phyloP scores from a whole-genome alignment of 2,888 invertebrate genomes.

The Apeira syringaria region DNA sequence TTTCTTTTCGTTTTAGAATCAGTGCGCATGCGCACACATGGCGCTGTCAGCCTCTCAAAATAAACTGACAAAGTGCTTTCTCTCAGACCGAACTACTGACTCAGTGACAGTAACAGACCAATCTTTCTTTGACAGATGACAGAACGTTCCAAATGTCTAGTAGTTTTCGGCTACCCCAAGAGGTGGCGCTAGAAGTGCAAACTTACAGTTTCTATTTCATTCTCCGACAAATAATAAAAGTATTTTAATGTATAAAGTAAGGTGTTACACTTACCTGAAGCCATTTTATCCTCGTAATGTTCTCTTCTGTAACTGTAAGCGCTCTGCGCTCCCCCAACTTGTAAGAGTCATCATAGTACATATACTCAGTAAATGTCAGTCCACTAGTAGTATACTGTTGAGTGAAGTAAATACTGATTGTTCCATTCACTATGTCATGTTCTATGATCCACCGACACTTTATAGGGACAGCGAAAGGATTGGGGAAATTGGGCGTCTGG shows the following conservation, averaged over 20 bases:
- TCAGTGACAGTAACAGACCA: too few relatives aligned
- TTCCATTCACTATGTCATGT: slow-evolving; percentile 89
- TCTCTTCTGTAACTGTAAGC: slow-evolving; percentile 88
- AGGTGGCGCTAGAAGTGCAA: too few relatives aligned
- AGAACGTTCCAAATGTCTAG: too few relatives aligned
- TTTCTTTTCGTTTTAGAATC: too few relatives aligned
- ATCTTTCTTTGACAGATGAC: too few relatives aligned
- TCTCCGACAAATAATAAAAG: too few relatives aligned
- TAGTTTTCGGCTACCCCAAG: too few relatives aligned
- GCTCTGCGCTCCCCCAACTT: slow-evolving; percentile 87
- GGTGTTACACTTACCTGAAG: slow-evolving; percentile 64
- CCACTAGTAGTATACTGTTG: slow-evolving; percentile 94
- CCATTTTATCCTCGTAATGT: slow-evolving; percentile 87
- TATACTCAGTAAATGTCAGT: slow-evolving; percentile 89
- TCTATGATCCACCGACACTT: slow-evolving; percentile 93
- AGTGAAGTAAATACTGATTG: slow-evolving; percentile 93
- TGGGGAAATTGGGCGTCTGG: slow-evolving; percentile 93
- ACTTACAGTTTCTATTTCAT: too few relatives aligned
- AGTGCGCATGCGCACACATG: too few relatives aligned
- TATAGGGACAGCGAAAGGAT: slow-evolving; percentile 91
- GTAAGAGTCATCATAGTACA: slow-evolving; percentile 88
- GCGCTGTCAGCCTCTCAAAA: too few relatives aligned
- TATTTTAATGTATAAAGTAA: slow-evolving; percentile 16
- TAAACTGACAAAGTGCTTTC: too few relatives aligned
- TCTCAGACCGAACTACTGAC: too few relatives aligned